Evolutionary conservation across 2,888 invertebrate genomes (phyloP).

Genomic region (Frankliniella fusca): DNA sequence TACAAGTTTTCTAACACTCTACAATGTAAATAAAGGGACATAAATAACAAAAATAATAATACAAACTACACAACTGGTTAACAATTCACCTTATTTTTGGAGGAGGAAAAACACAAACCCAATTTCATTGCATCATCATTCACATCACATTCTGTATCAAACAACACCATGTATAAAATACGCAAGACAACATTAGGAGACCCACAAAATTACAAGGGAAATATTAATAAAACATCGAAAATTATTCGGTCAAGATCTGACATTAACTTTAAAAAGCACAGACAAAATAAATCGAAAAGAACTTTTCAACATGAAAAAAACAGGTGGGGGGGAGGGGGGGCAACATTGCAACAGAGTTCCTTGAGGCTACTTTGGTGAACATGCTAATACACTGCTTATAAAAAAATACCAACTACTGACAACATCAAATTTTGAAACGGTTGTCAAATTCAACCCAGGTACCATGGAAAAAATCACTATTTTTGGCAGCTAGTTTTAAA

Average conservation of each 20-base stretch:
- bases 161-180: conserved; percentile 3
- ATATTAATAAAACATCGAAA: conserved; percentile 1
- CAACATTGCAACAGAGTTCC: neutral
- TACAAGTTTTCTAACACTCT: neutral
- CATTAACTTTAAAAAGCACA: neutral
- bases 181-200: neutral
- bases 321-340: too few species aligned
- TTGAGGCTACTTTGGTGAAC: neutral
- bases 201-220: neutral
- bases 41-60: neutral
- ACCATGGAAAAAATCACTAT: neutral
- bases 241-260: neutral
- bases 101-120: neutral
- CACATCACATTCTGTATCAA: neutral
- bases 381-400: neutral
- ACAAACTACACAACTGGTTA: conserved; percentile 5
- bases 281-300: conserved; percentile 2
- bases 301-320: neutral
- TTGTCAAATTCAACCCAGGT: neutral
- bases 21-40: neutral
- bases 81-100: neutral
- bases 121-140: neutral
- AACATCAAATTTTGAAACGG: neutral
- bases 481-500: too few species aligned
- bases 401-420: conserved; percentile 1